These are phyloP conservation scores for Drosophila simulans DNA, from an alignment of 1,140 invertebrate species.

Conservation along the genomic window DNA sequence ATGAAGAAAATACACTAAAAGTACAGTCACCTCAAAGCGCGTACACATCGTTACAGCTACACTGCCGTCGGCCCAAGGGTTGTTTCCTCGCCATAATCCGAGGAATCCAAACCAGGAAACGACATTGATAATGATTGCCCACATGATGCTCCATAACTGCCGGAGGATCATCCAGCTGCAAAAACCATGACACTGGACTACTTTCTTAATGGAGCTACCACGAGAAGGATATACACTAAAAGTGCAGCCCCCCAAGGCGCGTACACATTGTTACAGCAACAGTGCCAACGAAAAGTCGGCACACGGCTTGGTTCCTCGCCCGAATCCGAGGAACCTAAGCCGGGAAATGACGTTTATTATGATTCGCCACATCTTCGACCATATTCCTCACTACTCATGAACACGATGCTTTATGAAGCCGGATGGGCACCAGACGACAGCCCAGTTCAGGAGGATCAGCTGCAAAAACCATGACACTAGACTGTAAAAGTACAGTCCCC, in stretches of 20 bases:
- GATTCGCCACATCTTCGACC: not conserved
- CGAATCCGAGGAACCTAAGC: not conserved
- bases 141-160: slow-evolving; percentile 86
- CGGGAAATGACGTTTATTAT: not conserved
- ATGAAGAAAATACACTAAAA: not conserved
- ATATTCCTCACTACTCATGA: not conserved
- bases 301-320: slow-evolving; percentile 11
- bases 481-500: too few relatives aligned
- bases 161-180: slow-evolving; percentile 92
- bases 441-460: too few relatives aligned
- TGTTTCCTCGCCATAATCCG: slow-evolving; percentile 1
- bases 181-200: slow-evolving; percentile 91
- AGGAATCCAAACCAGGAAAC: not conserved
- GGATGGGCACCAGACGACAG: too few relatives aligned
- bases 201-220: slow-evolving; percentile 89
- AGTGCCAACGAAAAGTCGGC: not conserved
- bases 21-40: not conserved
- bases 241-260: slow-evolving; percentile 61
- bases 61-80: slow-evolving; percentile 5
- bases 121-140: not conserved
- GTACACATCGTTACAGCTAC: not conserved
- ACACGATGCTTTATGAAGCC: slow-evolving; percentile 68
- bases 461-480: too few relatives aligned
- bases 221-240: slow-evolving; percentile 84
- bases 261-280: slow-evolving; percentile 79